Evolutionary conservation across 1,140 invertebrate genomes (phyloP), one percentile per base, ranked within the genome.

Genomic region (Sipha flava): DNA sequence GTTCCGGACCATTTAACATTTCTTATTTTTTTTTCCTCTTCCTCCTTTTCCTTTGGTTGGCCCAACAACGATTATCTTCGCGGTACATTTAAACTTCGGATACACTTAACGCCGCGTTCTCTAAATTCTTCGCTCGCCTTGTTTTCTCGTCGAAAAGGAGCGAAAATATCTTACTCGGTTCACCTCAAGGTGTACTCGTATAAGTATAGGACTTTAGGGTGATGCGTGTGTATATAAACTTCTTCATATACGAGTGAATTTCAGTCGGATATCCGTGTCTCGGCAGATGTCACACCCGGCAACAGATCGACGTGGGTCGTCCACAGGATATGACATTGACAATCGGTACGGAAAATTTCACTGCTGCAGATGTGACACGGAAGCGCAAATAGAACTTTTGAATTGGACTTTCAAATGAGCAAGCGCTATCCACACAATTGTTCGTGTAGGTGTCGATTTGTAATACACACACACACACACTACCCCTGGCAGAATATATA

Each of bases 1-100:
- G 73, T 77, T 77, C 73, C 73, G 73, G 52, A 77, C 21, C 73
- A 77, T 77, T 77, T 59, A 77, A 77, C 73, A 40, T 77, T 77
- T 77, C 52, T 59, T 59, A 43, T 59, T 59, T 10, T 37, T 54
- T 66, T 23, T 66, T 31, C 16, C 21, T 72, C 4, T 29, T 26
- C 49, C 1, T 54, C 47, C 23, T 54, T 34, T 12, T 26, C 26
- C n/a, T 34, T 57, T 16, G 73, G 49, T 21, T 2, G 72, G 72
- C 72, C 49, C 72, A 12, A 40, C 52, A 18, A 23, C 52, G 73
- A 77, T 77, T 77, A 57, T 77, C 31, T 77, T 59, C 52, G 73
- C 73, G 73, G 73, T 77, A 59, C 73, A 43, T 77, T 77, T 57
- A 77, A 57, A 77, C 52, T 77, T 43, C 34, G 73, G 73, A 12